A percentile compares a stretch with the other conserved stretches of the same genome.
Conservation (phyloP, 2,113 vertebrate species). For the Todiramphus chloris region DNA sequence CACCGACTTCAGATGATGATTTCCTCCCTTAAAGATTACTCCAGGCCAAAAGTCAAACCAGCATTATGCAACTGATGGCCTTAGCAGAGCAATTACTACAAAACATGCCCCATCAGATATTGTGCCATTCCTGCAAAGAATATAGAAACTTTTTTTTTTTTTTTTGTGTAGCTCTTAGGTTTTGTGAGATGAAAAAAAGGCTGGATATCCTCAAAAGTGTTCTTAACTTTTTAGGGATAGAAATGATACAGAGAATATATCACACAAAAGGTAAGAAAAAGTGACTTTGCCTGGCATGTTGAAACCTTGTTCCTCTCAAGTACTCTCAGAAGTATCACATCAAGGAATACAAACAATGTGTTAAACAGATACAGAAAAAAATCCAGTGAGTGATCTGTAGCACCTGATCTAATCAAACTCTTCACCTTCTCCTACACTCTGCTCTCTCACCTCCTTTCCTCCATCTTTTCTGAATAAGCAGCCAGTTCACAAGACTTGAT, state of each 20-base stretch:
- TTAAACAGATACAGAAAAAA: neutral
- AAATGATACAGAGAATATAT: neutral
- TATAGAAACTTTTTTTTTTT: neutral
- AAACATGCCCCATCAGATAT: neutral
- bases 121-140: neutral
- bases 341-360: neutral
- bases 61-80: neutral
- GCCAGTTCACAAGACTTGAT: neutral
- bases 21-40: neutral
- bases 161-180: neutral
- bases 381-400: neutral
- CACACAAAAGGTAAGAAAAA: neutral
- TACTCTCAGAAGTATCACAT: neutral
- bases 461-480: neutral
- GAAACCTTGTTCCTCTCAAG: neutral
- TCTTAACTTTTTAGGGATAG: neutral
- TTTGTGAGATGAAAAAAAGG: neutral
- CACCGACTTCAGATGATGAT: neutral
- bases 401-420: neutral
- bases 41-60: neutral
- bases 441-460: neutral
- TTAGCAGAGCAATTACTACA: neutral
- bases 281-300: neutral
- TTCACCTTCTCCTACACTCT: neutral
- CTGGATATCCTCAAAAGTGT: neutral